Evolutionary conservation across 1,140 invertebrate genomes (phyloP).

Genomic region (Pseudomyrmex flavicornis): DNA sequence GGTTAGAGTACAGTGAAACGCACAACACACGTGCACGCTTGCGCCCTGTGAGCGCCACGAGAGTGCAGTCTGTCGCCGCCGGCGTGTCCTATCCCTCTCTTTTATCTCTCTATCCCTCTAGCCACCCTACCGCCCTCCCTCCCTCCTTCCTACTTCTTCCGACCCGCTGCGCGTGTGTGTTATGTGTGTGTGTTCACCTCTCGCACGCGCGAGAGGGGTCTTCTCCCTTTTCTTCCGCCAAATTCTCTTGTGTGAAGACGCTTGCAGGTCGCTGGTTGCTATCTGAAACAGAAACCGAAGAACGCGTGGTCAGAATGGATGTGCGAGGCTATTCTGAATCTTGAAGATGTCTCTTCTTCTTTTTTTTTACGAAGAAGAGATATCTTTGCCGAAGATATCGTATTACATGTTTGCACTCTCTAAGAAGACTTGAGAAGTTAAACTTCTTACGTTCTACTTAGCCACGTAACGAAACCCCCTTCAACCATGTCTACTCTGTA

Average conservation of each 20-base stretch:
- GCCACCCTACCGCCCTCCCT: slow-evolving; percentile 46
- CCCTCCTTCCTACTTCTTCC: slow-evolving; percentile 24
- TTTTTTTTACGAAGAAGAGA: background rate
- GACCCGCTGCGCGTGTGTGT: background rate
- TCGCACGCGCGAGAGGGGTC: background rate
- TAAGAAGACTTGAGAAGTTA: slow-evolving; percentile 17
- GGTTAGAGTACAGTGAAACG: slow-evolving; percentile 74
- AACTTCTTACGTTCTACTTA: slow-evolving; percentile 29
- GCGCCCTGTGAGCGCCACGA: slow-evolving; percentile 73
- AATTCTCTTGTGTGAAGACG: slow-evolving; percentile 38
- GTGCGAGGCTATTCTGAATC: background rate
- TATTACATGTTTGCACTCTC: slow-evolving; percentile 18
- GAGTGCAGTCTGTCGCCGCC: slow-evolving; percentile 73
- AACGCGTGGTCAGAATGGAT: background rate
- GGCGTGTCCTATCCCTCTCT: slow-evolving; percentile 52
- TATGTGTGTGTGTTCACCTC: background rate
- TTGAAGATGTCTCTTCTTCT: background rate
- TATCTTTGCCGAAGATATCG: background rate
- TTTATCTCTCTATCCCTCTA: slow-evolving; percentile 47
- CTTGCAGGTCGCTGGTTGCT: slow-evolving; percentile 40
- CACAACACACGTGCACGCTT: slow-evolving; percentile 77
- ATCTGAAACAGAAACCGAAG: slow-evolving; percentile 70
- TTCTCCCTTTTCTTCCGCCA: slow-evolving; percentile 47
- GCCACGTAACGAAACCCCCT: slow-evolving; percentile 27
- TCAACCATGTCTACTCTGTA: slow-evolving; percentile 24